Percentiles rank a stretch among this genome's conserved stretches.
phyloP scores from a whole-genome alignment of 2,113 vertebrate genomes.

The Tichodroma muraria region DNA sequence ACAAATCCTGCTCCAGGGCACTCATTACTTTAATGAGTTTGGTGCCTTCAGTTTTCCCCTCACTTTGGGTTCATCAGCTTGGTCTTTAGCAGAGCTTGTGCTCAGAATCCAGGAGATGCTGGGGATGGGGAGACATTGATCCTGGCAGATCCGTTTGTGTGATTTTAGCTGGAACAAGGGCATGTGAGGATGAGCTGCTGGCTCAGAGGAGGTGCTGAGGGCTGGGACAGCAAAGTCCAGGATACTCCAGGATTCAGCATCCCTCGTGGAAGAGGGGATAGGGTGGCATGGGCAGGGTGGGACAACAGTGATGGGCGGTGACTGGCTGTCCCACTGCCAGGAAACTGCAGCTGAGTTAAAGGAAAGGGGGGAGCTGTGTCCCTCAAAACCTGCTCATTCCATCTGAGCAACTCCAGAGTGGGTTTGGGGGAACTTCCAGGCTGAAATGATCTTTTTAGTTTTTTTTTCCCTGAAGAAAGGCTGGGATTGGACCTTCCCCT shows the following conservation, averaged over 20 bases:
- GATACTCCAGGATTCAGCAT: fast-evolving
- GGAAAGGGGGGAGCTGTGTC: neutral
- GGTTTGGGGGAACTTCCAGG: neutral
- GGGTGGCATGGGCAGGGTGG: neutral
- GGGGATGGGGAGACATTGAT: neutral
- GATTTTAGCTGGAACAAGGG: neutral
- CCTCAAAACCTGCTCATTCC: neutral
- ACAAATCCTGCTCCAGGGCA: neutral
- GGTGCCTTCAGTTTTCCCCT: neutral
- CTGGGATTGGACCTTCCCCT: too few species aligned
- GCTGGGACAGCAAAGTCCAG: too few species aligned
- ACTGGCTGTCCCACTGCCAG: neutral
- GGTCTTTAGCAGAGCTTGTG: neutral
- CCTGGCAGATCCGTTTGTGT: neutral
- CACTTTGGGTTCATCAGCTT: neutral
- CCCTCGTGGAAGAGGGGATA: neutral
- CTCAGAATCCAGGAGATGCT: neutral
- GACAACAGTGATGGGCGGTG: neutral
- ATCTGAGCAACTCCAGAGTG: neutral
- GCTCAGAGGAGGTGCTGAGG: neutral
- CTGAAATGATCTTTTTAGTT: neutral
- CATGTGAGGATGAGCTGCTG: neutral
- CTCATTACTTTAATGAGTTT: neutral
- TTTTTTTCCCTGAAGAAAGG: neutral
- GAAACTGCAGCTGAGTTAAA: neutral